phyloP scores from a whole-genome alignment of 1,140 invertebrate genomes.

The Pollicipes pollicipes region DNA sequence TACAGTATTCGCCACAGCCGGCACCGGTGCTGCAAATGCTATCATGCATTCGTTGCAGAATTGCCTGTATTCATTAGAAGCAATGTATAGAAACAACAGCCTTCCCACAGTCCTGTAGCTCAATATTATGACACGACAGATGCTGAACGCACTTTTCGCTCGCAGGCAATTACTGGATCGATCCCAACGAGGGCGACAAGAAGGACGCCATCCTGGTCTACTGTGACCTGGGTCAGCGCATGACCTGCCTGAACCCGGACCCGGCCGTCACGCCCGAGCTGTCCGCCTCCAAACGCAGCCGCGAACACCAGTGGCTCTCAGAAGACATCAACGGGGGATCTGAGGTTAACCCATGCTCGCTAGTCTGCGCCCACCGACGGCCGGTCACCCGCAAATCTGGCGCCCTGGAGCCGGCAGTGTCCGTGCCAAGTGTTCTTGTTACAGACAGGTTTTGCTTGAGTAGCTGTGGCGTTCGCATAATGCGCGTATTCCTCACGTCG shows the following conservation, averaged over 20 bases:
- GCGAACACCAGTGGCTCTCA: slow-evolving; percentile 47
- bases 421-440: not conserved
- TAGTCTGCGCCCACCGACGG: not conserved
- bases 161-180: slow-evolving; percentile 68
- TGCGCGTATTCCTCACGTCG: slow-evolving; percentile 12
- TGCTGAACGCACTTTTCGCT: too few species aligned
- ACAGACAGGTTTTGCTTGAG: too few species aligned
- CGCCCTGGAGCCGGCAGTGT: not conserved
- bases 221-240: slow-evolving; percentile 48
- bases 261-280: slow-evolving; percentile 44
- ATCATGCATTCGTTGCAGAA: too few species aligned
- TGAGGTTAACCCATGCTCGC: slow-evolving; percentile 30
- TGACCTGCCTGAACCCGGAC: slow-evolving; percentile 56
- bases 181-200: slow-evolving; percentile 63
- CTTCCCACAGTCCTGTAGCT: too few species aligned
- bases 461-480: not conserved
- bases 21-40: too few species aligned
- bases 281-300: slow-evolving; percentile 31
- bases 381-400: not conserved
- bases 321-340: slow-evolving; percentile 43
- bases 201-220: slow-evolving; percentile 62
- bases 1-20: too few species aligned
- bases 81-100: too few species aligned
- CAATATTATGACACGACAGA: too few species aligned
- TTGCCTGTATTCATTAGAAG: too few species aligned